phyloP scores from a whole-genome alignment of 2,113 vertebrate species.

The Corydoras sp. region DNA sequence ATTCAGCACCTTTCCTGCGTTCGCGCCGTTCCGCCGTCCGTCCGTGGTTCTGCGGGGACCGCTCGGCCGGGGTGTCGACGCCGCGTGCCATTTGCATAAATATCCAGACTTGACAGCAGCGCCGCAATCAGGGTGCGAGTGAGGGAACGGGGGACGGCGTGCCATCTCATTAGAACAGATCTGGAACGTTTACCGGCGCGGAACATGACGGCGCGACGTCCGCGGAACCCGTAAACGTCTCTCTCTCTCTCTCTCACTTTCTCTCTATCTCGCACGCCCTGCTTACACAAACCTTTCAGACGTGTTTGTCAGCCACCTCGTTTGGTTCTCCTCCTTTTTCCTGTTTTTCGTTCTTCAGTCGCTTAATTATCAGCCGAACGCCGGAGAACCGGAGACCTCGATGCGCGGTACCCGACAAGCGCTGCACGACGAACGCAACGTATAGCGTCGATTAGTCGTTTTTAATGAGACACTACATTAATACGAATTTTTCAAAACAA shows the following conservation, averaged over 20 bases:
- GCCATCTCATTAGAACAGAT: conserved; percentile 20
- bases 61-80: conserved; percentile 31
- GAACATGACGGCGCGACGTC: conserved; percentile 19
- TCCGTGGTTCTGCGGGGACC: background rate
- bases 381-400: conserved; percentile 19
- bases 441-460: background rate
- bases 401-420: conserved; percentile 9
- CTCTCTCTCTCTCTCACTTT: conserved; percentile 13
- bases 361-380: conserved; percentile 18
- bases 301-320: conserved; percentile 29
- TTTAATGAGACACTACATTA: too few relatives aligned
- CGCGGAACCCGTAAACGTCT: conserved; percentile 6
- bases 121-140: conserved; percentile 18
- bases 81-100: conserved; percentile 27
- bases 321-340: background rate
- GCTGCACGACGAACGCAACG: background rate
- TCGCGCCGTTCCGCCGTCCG: conserved; percentile 8
- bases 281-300: background rate
- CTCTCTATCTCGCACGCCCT: background rate
- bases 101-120: conserved; percentile 22
- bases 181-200: conserved; percentile 16
- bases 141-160: background rate
- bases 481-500: too few relatives aligned
- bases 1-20: conserved; percentile 1
- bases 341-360: background rate